phyloP scores from a whole-genome alignment of 2,888 invertebrate species.

The Podotricha telesiphe region DNA sequence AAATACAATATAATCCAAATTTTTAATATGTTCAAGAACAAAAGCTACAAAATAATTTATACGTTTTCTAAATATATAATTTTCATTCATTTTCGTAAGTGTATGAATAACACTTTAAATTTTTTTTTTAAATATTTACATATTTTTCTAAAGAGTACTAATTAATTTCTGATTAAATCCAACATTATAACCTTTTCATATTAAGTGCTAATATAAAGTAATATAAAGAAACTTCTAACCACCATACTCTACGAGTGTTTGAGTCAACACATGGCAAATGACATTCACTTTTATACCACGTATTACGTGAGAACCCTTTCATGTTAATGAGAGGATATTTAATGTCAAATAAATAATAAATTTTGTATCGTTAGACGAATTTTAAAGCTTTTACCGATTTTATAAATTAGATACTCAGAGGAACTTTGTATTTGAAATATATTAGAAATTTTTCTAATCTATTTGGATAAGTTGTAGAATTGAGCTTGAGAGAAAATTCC shows the following conservation, averaged over 20 bases:
- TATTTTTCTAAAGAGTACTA: background rate
- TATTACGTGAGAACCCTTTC: slow-evolving; percentile 3
- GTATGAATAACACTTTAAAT: too few species aligned
- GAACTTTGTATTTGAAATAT: too few species aligned
- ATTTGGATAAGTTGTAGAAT: too few species aligned
- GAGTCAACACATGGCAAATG: slow-evolving; percentile 19
- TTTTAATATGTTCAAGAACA: too few species aligned
- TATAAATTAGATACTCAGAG: background rate
- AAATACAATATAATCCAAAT: too few species aligned
- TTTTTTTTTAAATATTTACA: too few species aligned
- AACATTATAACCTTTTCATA: background rate
- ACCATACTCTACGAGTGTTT: background rate
- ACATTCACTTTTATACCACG: slow-evolving; percentile 15
- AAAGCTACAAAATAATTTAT: too few species aligned
- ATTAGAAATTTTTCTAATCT: too few species aligned
- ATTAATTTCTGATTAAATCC: background rate
- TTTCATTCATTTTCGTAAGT: too few species aligned
- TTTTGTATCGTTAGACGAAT: background rate
- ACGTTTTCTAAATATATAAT: too few species aligned
- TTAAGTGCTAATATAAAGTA: background rate
- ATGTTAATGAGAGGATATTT: slow-evolving; percentile 3
- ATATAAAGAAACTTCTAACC: background rate
- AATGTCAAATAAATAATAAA: background rate
- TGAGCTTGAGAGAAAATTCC: too few species aligned
- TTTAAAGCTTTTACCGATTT: background rate